These are phyloP conservation scores for Pagrus major DNA, from an alignment of 2,113 vertebrate species.

Conservation along the genomic window DNA sequence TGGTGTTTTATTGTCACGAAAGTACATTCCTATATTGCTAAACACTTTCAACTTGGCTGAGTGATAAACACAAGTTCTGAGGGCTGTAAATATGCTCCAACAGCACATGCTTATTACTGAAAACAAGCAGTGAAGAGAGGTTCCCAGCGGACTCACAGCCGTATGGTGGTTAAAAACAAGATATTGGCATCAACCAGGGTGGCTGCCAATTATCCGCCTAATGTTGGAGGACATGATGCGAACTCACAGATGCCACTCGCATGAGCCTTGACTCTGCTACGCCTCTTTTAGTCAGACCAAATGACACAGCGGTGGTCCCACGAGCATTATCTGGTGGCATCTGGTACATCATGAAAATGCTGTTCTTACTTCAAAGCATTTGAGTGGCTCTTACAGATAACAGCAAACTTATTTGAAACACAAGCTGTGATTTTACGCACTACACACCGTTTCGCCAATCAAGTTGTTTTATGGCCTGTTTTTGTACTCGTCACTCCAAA, in stretches of 20 bases:
- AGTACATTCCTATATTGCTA: not conserved
- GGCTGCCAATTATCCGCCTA: conserved; percentile 34
- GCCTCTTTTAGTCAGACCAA: conserved; percentile 30
- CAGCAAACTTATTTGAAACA: conserved; percentile 27
- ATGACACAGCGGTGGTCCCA: conserved; percentile 24
- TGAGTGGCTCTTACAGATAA: conserved; percentile 16
- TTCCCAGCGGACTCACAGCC: not conserved
- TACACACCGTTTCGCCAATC: not conserved
- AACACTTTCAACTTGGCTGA: conserved; percentile 1
- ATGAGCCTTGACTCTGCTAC: conserved; percentile 35
- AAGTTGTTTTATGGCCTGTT: conserved; percentile 12
- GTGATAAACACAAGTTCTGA: not conserved
- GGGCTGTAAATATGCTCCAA: not conserved
- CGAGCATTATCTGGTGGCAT: conserved; percentile 24
- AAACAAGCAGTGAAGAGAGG: conserved; percentile 12
- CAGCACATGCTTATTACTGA: not conserved
- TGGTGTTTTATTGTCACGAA: conserved; percentile 5
- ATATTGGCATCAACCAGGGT: conserved; percentile 9
- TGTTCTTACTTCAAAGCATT: conserved; percentile 29
- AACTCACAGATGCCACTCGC: conserved; percentile 54
- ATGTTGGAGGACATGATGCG: conserved; percentile 39
- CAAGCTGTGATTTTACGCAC: conserved; percentile 13
- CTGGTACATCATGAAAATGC: conserved; percentile 32
- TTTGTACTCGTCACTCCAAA: not conserved
- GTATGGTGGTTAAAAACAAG: conserved; percentile 26